Evolutionary conservation across 2,888 invertebrate species (phyloP), one percentile per base, ranked within the genome.

Genomic region (Pomacea canaliculata): DNA sequence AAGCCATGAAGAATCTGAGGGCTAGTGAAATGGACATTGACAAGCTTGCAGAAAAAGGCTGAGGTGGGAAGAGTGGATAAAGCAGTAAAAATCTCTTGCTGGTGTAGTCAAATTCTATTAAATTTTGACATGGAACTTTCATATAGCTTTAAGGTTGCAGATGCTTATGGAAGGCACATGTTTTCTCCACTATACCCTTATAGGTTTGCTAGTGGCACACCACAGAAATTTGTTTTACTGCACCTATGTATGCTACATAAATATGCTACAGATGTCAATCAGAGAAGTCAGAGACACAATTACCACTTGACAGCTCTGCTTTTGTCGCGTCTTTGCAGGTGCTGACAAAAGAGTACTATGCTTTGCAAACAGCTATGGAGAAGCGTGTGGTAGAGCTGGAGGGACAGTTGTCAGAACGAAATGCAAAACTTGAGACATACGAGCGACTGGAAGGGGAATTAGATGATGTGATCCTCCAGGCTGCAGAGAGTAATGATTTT

Each of bases 391-490:
- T 85, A 5, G 91, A 90, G 76, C 78, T 90, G 18, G 90, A 91
- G 80, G 79, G 85, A 18, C 78, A 83, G 23, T 68, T 90, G 51
- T 82, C 85, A 8, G 90, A 90, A 73, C 88, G 86, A 78, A 86
- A 82, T 23, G 76, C 81, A 8, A 86, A 89, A 76, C 82, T 91
- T 71, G 85, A 86, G 75, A 84, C 87, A 0, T 91, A 91, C 77
- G 91, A 91, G 79, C 87, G 87, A 65, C 78, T 91, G 51, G 91
- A 91, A 78, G 83, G 88, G 71, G 91, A 91, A 76, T 83, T 91
- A 70, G 91, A 91, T 79, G 86, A 89, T 76, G 89, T 91, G 27
- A 88, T 91, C 23, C 86, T 91, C 86, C 91, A 91, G 82, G 91
- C 91, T 46, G 91, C 91, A 23, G 91, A 91, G 81, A 87, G 90